Percentiles rank a stretch among this genome's conserved stretches.
phyloP scores from a whole-genome alignment of 2,797 vertebrate species.

The Margarornis squamiger region DNA sequence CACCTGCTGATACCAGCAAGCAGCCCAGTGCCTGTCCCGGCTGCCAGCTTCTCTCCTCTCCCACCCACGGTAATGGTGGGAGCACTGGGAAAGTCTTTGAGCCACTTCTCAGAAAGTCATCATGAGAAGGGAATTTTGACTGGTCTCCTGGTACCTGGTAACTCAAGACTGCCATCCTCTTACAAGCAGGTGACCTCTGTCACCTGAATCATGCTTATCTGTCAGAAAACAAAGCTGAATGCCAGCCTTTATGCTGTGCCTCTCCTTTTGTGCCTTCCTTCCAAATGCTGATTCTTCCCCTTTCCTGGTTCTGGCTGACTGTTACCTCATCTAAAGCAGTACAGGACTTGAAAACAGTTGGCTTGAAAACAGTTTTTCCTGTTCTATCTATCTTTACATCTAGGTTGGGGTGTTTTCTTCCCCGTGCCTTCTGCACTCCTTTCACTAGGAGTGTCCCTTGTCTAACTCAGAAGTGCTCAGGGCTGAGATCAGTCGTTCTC shows the following conservation, averaged over 20 bases:
- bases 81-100: background rate
- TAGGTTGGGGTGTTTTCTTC: conserved; percentile 47
- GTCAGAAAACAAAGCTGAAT: conserved; percentile 42
- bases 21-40: background rate
- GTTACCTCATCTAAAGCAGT: background rate
- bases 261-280: background rate
- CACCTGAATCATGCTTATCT: background rate
- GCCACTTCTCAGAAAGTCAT: background rate
- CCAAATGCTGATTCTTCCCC: background rate
- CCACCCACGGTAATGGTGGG: background rate
- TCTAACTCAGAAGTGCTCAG: background rate
- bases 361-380: conserved; percentile 32
- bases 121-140: background rate
- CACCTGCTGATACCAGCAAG: conserved; percentile 31
- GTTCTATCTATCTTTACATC: conserved; percentile 16
- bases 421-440: background rate
- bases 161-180: background rate
- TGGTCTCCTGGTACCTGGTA: background rate
- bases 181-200: conserved; percentile 7
- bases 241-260: background rate
- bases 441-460: conserved; percentile 26
- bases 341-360: background rate
- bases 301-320: background rate
- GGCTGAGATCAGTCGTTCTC: background rate
- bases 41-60: background rate